Evolutionary conservation across 2,797 vertebrate genomes (phyloP), one percentile per base, ranked within the genome.

Genomic region (Smutsia gigantea): DNA sequence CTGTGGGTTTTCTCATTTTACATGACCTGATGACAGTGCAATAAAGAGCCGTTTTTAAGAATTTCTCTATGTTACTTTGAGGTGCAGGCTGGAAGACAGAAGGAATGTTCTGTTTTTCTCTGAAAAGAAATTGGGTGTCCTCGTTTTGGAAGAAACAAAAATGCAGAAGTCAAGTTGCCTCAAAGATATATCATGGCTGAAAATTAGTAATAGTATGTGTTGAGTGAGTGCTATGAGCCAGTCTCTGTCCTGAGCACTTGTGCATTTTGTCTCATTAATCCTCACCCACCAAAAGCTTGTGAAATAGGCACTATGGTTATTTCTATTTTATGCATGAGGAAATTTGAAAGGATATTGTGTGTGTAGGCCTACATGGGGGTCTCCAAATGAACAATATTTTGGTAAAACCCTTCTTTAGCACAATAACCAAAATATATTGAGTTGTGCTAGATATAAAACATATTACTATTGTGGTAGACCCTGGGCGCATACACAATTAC

Each of bases 61-160:
- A 34, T 85, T 94, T 78, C 21, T 87, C 18, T 72, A 19, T 87
- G 75, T 55, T 96, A n/a, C 72, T 93, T 69, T 77, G 66, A 93
- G 49, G n/a, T 71, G 57, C 14, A 77, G 64, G 34, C 34, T 93
- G n/a, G 15, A 59, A 91, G 90, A 31, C 31, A 74, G 29, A 87
- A 75, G 34, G 29, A 53, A 31, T 29, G 0, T 93, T 46, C 17
- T 49, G 72, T 89, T 81, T 42, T 88, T 69, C 49, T 88, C 89
- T 63, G 72, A 90, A 94, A 93, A 93, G 46, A 95, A 95, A 79
- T 77, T 51, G n/a, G 17, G 2, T 71, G 25, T 93, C 23, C 42
- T 88, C 1, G 61, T 74, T 94, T 77, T 88, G 29, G 29, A 88
- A 72, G 55, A 86, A 84, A 83, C 23, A 71, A 68, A 88, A 87